phyloP scores from a whole-genome alignment of 2,113 vertebrate species.

The Misgurnus anguillicaudatus region DNA sequence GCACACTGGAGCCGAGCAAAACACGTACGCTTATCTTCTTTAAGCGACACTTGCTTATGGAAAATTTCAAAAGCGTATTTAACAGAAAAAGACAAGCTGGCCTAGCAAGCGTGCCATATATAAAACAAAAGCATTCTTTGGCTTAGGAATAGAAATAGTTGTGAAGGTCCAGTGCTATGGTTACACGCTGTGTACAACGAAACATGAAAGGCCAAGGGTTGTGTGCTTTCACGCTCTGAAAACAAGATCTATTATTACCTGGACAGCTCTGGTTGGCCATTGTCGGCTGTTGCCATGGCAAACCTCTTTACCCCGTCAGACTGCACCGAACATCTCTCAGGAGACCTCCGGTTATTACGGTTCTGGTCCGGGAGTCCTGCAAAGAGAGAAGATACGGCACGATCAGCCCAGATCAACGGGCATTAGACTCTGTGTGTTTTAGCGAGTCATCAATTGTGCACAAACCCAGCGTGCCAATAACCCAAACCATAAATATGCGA shows the following conservation, averaged over 20 bases:
- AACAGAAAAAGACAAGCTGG: conserved; percentile 12
- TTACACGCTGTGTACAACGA: conserved; percentile 21
- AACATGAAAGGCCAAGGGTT: conserved; percentile 27
- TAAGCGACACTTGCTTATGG: conserved; percentile 38
- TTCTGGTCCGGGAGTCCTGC: conserved; percentile 70
- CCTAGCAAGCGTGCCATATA: conserved; percentile 5
- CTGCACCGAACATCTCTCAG: conserved; percentile 52
- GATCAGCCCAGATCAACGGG: conserved; percentile 62
- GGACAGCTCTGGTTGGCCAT: conserved; percentile 63
- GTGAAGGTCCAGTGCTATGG: conserved; percentile 20
- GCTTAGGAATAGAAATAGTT: conserved; percentile 26
- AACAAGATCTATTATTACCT: conserved; percentile 74
- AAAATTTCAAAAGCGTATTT: conserved; percentile 10
- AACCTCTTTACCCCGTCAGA: conserved; percentile 56
- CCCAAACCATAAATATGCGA: background rate
- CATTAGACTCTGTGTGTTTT: conserved; percentile 34
- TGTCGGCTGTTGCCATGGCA: conserved; percentile 61
- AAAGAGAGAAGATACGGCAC: conserved; percentile 42
- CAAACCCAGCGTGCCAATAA: conserved; percentile 21
- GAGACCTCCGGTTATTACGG: conserved; percentile 64
- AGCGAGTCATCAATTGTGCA: conserved; percentile 20
- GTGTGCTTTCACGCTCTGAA: conserved; percentile 15
- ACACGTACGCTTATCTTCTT: background rate
- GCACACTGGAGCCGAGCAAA: background rate
- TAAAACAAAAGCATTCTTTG: conserved; percentile 37